Conservation (phyloP, 2,888 invertebrate genomes). For the Liodrosophila aerea region DNA sequence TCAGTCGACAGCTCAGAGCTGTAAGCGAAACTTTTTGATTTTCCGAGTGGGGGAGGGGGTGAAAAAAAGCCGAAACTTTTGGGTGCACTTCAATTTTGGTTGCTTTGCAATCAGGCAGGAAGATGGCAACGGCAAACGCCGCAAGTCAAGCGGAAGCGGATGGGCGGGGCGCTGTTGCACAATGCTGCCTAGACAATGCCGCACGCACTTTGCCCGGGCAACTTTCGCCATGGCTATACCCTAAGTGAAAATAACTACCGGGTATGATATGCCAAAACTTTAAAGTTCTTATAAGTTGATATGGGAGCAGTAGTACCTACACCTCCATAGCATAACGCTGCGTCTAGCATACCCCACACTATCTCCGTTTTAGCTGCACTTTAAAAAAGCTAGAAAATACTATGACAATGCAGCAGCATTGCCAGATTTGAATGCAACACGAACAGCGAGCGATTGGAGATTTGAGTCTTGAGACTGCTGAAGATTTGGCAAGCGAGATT, state of each 20-base stretch:
- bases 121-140: slow-evolving; percentile 60
- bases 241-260: neutral
- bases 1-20: slow-evolving; percentile 9
- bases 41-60: slow-evolving; percentile 27
- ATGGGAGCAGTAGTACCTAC: too few species aligned
- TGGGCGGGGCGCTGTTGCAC: slow-evolving; percentile 13
- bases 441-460: slow-evolving; percentile 1
- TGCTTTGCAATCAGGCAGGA: slow-evolving; percentile 69
- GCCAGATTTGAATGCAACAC: slow-evolving; percentile 37
- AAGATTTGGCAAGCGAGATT: slow-evolving; percentile 66
- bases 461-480: slow-evolving; percentile 10
- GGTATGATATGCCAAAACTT: too few species aligned
- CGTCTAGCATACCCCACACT: too few species aligned
- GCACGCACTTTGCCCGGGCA: slow-evolving; percentile 60
- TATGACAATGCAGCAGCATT: slow-evolving; percentile 17
- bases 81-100: slow-evolving; percentile 73
- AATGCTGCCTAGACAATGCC: slow-evolving; percentile 57
- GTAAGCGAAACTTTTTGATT: slow-evolving; percentile 75
- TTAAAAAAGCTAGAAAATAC: slow-evolving; percentile 8
- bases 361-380: slow-evolving; percentile 4
- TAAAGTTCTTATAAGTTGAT: too few species aligned
- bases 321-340: too few species aligned
- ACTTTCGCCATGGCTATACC: slow-evolving; percentile 54
- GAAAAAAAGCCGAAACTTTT: slow-evolving; percentile 52
- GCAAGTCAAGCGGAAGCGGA: slow-evolving; percentile 71